These are phyloP conservation scores for Ceratina japonica DNA, from an alignment of 1,140 invertebrate species.

Conservation along the genomic window DNA sequence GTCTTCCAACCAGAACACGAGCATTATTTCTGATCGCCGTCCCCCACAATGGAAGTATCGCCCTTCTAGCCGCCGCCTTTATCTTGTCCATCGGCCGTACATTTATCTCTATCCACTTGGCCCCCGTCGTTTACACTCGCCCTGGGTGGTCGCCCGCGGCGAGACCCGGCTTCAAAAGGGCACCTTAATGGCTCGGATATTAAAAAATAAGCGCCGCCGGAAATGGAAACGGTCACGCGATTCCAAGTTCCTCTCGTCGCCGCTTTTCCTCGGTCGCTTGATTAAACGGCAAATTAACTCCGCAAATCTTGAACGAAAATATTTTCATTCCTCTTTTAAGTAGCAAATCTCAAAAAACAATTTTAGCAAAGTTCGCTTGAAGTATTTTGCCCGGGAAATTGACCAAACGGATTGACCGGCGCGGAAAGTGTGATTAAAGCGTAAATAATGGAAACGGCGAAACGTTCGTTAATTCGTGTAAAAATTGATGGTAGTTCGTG, in stretches of 20 bases:
- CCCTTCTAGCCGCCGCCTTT: constrained; percentile 19
- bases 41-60: not conserved
- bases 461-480: too few relatives aligned
- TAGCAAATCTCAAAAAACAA: too few relatives aligned
- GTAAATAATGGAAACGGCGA: not conserved
- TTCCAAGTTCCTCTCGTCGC: not conserved
- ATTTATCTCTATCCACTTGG: constrained; percentile 11
- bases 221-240: constrained; percentile 33
- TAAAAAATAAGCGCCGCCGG: constrained; percentile 62
- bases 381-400: not conserved
- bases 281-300: constrained; percentile 44
- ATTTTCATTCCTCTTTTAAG: too few relatives aligned
- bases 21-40: not conserved
- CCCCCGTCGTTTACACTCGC: not conserved
- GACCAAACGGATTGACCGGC: not conserved
- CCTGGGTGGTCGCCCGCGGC: not conserved
- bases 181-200: constrained; percentile 55
- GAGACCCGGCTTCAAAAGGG: constrained; percentile 28
- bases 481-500: not conserved
- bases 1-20: not conserved
- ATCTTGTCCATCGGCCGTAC: constrained; percentile 12
- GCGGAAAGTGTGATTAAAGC: not conserved
- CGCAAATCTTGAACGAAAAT: not conserved
- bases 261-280: not conserved
- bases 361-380: too few relatives aligned